Conservation (phyloP, 2,797 vertebrate genomes). For the Hippoglossus hippoglossus region DNA sequence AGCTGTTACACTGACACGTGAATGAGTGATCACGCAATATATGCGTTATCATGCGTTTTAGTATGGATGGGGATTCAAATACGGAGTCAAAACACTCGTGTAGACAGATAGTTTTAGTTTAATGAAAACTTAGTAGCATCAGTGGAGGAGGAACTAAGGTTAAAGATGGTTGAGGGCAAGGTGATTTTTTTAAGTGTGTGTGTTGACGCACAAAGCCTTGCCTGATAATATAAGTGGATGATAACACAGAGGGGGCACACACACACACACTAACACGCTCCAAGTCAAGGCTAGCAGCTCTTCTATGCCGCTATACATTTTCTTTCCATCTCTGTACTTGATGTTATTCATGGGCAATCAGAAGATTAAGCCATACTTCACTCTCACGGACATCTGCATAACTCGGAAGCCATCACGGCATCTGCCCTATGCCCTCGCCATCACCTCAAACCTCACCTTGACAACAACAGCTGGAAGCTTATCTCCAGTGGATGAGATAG, state of each 20-base stretch:
- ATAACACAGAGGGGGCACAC: constrained; percentile 6
- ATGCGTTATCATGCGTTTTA: too few species aligned
- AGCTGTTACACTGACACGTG: too few species aligned
- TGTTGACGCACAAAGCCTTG: background rate
- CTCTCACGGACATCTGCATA: constrained; percentile 40
- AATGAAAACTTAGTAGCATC: too few species aligned
- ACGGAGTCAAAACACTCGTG: too few species aligned
- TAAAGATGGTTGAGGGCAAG: too few species aligned
- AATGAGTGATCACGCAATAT: too few species aligned
- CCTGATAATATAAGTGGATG: constrained; percentile 23
- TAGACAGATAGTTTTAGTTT: too few species aligned
- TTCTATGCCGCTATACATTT: constrained; percentile 29
- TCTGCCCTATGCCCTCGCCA: background rate
- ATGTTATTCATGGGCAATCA: constrained; percentile 42
- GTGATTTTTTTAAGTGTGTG: background rate
- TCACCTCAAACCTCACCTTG: constrained; percentile 43
- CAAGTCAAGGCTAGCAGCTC: constrained; percentile 47
- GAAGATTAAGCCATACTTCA: constrained; percentile 44
- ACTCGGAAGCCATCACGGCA: constrained; percentile 22
- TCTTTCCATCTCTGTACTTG: constrained; percentile 34
- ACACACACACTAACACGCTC: constrained; percentile 34
- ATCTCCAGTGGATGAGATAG: constrained; percentile 1
- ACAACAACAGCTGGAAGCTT: constrained; percentile 26
- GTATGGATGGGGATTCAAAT: too few species aligned
- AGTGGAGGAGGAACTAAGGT: too few species aligned